These are phyloP conservation scores for Poicephalus gulielmi DNA, from an alignment of 2,113 vertebrate species.

Conservation along the genomic window DNA sequence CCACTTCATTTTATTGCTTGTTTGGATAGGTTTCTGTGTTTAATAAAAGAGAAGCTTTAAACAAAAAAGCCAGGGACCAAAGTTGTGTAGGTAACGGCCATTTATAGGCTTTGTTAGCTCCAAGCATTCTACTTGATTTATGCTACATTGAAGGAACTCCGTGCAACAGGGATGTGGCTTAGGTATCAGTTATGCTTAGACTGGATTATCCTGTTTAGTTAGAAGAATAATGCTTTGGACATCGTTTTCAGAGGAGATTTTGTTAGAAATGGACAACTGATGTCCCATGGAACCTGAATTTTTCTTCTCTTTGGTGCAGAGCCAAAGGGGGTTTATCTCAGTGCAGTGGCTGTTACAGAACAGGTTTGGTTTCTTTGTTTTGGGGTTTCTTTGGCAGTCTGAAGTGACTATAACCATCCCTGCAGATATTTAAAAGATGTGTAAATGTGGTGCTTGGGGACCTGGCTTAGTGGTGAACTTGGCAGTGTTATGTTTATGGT, in stretches of 20 bases:
- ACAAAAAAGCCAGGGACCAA: neutral
- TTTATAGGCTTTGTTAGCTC: neutral
- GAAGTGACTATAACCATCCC: neutral
- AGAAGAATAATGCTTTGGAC: neutral
- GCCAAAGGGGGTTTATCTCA: neutral
- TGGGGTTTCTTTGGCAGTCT: neutral
- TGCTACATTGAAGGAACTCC: neutral
- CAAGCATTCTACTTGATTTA: neutral
- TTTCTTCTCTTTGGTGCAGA: neutral
- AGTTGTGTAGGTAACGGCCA: neutral
- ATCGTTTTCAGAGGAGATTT: neutral
- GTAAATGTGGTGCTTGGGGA: neutral
- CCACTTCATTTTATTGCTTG: neutral
- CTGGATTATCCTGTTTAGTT: neutral
- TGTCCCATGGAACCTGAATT: neutral
- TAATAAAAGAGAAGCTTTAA: neutral
- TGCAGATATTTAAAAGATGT: neutral
- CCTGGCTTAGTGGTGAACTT: neutral
- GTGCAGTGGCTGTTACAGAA: neutral
- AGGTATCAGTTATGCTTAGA: neutral
- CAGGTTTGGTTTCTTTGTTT: neutral
- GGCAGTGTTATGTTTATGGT: neutral
- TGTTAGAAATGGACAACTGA: neutral
- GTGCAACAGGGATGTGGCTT: neutral
- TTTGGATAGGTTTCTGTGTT: neutral